A percentile compares a stretch with the other conserved stretches of the same genome.
These are phyloP conservation scores for Eulemur rubriventer DNA, from an alignment of 2,797 vertebrate species.

Conservation along the genomic window DNA sequence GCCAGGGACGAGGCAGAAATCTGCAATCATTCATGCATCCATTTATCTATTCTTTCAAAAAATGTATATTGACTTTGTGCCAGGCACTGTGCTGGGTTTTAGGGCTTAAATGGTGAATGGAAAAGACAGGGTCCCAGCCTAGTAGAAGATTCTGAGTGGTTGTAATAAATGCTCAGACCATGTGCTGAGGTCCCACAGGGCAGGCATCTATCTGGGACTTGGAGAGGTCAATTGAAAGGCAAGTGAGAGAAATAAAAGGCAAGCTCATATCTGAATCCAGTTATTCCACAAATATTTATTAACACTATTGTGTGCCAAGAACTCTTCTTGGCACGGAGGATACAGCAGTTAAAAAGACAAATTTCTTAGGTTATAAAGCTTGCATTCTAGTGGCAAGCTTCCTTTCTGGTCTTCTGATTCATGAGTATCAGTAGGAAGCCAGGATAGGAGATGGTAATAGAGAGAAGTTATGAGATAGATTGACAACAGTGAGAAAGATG, in stretches of 20 bases:
- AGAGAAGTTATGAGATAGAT: not conserved
- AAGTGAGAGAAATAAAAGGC: slow-evolving; percentile 20
- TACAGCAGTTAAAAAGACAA: not conserved
- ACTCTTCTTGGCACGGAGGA: not conserved
- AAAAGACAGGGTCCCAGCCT: not conserved
- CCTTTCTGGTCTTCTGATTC: not conserved
- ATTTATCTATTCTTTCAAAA: slow-evolving; percentile 8
- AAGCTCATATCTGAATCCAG: not conserved
- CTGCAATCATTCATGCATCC: not conserved
- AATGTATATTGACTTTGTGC: not conserved
- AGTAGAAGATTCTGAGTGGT: not conserved
- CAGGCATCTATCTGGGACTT: not conserved
- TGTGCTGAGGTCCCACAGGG: not conserved
- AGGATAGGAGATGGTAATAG: not conserved
- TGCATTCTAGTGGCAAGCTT: not conserved
- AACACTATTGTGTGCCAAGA: not conserved
- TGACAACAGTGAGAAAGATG: not conserved
- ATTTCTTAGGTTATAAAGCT: not conserved
- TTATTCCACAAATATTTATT: slow-evolving; percentile 44
- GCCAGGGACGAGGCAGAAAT: not conserved
- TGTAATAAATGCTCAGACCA: not conserved
- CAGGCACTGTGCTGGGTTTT: not conserved
- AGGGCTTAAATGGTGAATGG: not conserved
- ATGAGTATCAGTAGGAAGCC: not conserved
- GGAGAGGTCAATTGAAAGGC: not conserved